A percentile compares a stretch with the other conserved stretches of the same genome.
Evolutionary conservation across 2,113 vertebrate genomes (phyloP).

Genomic region (Seriola aureovittata): DNA sequence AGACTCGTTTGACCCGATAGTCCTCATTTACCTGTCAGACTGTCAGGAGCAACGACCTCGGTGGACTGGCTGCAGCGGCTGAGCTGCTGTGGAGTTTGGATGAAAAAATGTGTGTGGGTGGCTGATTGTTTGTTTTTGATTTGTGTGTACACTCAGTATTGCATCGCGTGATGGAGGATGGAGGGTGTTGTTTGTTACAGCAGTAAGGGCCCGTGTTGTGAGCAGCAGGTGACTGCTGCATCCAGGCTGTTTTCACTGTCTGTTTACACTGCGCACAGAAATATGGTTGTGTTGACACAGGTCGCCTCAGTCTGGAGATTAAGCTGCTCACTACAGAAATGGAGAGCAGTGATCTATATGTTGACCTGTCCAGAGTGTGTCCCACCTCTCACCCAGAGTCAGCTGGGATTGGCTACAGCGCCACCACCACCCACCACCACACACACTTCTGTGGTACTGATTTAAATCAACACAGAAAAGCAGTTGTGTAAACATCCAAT

Average conservation of each 20-base stretch:
- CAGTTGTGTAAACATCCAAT: not conserved
- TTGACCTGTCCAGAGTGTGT: too few relatives aligned
- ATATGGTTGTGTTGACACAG: not conserved
- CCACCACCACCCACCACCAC: too few relatives aligned
- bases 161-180: not conserved
- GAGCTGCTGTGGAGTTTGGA: slow-evolving; percentile 11
- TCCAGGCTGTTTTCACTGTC: slow-evolving; percentile 6
- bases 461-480: not conserved
- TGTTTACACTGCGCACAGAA: not conserved
- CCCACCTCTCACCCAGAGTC: too few relatives aligned
- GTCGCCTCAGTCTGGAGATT: not conserved
- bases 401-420: too few relatives aligned
- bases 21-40: slow-evolving; percentile 4
- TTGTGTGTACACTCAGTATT: not conserved
- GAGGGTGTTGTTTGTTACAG: not conserved
- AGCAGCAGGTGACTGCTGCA: not conserved
- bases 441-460: too few relatives aligned
- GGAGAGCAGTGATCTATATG: not conserved
- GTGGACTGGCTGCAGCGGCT: not conserved
- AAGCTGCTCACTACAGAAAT: not conserved
- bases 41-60: not conserved
- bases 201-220: not conserved
- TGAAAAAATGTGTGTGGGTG: not conserved
- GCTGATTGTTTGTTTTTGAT: not conserved
- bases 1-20: not conserved